phyloP scores from a whole-genome alignment of 2,797 vertebrate species.

The Schizopygopsis pylzovi region DNA sequence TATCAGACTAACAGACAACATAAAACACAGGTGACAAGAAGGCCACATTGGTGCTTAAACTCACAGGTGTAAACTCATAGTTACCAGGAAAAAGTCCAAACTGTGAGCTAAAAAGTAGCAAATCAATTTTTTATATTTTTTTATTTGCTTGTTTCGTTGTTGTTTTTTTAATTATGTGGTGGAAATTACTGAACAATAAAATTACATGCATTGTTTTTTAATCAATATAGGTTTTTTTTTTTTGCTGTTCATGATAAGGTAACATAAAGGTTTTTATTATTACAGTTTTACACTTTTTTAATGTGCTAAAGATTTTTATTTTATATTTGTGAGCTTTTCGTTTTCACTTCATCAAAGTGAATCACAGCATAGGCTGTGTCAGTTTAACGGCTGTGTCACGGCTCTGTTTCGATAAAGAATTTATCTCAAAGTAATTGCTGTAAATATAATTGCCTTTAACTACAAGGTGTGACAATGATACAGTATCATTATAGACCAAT shows the following conservation, averaged over 20 bases:
- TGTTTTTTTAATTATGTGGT: neutral
- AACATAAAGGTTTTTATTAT: neutral
- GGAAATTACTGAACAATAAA: neutral
- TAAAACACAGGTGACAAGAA: neutral
- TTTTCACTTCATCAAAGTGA: neutral
- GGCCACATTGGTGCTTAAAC: neutral
- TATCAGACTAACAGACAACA: neutral
- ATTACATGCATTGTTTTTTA: neutral
- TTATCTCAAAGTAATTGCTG: neutral
- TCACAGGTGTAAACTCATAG: neutral
- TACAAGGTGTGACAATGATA: neutral
- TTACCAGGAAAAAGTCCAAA: neutral
- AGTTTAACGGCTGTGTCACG: no score
- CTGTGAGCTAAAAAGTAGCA: neutral
- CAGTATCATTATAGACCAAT: neutral
- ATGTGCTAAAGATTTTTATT: neutral
- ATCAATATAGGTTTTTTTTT: no score
- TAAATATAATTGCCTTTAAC: neutral
- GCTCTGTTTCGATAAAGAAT: neutral
- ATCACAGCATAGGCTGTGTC: neutral
- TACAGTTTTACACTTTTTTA: neutral
- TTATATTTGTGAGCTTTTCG: neutral
- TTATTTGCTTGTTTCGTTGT: no score
- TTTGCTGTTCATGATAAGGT: neutral
- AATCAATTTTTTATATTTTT: no score